phyloP scores from a whole-genome alignment of 2,888 invertebrate genomes.

The Steinernema carpocapsae region DNA sequence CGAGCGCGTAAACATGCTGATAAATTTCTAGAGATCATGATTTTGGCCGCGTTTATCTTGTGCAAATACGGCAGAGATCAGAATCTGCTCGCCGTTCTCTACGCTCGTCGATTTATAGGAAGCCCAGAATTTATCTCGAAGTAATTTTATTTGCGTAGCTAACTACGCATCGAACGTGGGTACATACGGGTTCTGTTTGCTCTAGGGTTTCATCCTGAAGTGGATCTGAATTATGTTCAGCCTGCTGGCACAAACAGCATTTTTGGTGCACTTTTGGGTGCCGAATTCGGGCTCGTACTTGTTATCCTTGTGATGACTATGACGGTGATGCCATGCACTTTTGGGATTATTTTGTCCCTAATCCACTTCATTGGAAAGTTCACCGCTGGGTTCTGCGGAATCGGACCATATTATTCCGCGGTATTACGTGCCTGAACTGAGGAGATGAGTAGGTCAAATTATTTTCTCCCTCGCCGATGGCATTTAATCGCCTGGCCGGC shows the following conservation, averaged over 20 bases:
- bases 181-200: slow-evolving; percentile 2
- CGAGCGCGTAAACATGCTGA: no score
- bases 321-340: slow-evolving; percentile 2
- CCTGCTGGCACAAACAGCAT: neutral
- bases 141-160: neutral
- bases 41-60: no score
- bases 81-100: no score
- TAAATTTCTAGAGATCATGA: no score
- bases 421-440: neutral
- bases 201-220: neutral
- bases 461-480: neutral
- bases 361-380: slow-evolving; percentile 2
- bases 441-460: neutral
- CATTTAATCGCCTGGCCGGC: no score
- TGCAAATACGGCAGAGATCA: no score
- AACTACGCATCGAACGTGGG: slow-evolving; percentile 8
- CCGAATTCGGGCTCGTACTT: neutral
- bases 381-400: neutral
- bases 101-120: no score
- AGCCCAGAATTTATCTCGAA: no score
- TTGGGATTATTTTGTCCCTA: neutral
- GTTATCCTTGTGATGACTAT: neutral
- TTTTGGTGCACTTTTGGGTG: neutral
- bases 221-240: slow-evolving; percentile 3
- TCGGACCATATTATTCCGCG: no score